phyloP scores from a whole-genome alignment of 2,797 vertebrate genomes.

The Gastrophryne carolinensis region DNA sequence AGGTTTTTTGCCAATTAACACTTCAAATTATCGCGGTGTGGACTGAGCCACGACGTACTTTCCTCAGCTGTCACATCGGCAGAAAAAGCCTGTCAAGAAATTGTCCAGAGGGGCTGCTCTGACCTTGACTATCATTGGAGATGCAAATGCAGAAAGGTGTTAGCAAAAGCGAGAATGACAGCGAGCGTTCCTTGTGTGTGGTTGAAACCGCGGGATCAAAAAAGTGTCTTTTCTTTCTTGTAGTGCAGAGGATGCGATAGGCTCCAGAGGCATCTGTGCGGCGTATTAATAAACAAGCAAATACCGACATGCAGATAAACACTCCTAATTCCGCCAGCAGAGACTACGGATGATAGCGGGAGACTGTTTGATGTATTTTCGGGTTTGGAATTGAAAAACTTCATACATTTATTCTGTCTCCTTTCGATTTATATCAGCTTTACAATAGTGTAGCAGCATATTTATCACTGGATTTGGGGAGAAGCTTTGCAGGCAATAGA shows the following conservation, averaged over 20 bases:
- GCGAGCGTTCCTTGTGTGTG: constrained; percentile 39
- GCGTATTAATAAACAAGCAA: not conserved
- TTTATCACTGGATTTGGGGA: too few relatives aligned
- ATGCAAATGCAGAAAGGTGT: constrained; percentile 56
- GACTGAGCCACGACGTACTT: constrained; percentile 44
- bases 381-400: not conserved
- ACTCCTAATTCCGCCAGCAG: not conserved
- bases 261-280: not conserved
- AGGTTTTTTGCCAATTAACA: constrained; percentile 63
- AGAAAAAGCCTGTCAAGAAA: constrained; percentile 53
- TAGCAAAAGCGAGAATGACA: constrained; percentile 49
- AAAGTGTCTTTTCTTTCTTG: not conserved
- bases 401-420: too few relatives aligned
- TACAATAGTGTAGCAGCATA: too few relatives aligned
- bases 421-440: too few relatives aligned
- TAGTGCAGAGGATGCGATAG: not conserved
- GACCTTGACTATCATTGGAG: constrained; percentile 56
- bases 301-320: not conserved
- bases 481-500: too few relatives aligned
- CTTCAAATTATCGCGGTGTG: constrained; percentile 59
- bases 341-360: not conserved
- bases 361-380: not conserved
- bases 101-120: constrained; percentile 50
- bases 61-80: constrained; percentile 51
- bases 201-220: constrained; percentile 24